Evolutionary conservation across 2,888 invertebrate species (phyloP).

Genomic region (Eulithis testata): DNA sequence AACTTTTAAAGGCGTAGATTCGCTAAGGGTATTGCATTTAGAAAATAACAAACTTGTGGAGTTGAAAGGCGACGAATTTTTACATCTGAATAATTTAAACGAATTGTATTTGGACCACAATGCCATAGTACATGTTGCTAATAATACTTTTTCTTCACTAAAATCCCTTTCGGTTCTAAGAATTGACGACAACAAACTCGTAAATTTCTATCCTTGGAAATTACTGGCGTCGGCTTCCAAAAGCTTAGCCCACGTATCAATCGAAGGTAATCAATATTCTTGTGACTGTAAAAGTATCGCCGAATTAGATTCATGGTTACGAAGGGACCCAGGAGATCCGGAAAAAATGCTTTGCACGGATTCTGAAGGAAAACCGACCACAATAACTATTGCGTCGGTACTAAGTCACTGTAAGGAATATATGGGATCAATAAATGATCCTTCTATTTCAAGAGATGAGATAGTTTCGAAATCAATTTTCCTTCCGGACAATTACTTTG

Average conservation of each 20-base stretch:
- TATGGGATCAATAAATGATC: constrained; percentile 80
- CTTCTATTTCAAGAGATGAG: constrained; percentile 77
- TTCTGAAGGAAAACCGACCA: constrained; percentile 79
- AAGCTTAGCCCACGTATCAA: constrained; percentile 87
- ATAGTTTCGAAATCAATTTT: constrained; percentile 85
- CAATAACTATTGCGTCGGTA: constrained; percentile 82
- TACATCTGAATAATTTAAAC: constrained; percentile 89
- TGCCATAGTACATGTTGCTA: constrained; percentile 89
- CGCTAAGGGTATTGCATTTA: constrained; percentile 89
- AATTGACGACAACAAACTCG: constrained; percentile 90
- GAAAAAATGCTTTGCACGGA: constrained; percentile 89
- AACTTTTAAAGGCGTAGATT: constrained; percentile 91
- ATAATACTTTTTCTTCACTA: constrained; percentile 91
- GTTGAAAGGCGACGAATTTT: constrained; percentile 91
- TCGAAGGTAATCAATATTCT: constrained; percentile 93
- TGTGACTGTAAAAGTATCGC: constrained; percentile 91
- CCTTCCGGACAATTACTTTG: constrained; percentile 89
- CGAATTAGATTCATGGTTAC: constrained; percentile 88
- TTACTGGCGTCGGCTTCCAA: constrained; percentile 86
- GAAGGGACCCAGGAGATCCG: constrained; percentile 87
- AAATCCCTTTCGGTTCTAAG: constrained; percentile 88
- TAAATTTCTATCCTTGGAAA: constrained; percentile 90
- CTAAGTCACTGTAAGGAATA: constrained; percentile 86
- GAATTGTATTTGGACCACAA: constrained; percentile 93
- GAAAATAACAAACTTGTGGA: constrained; percentile 90